Base-by-base conservation (phyloP, 2,113 vertebrate genomes). In the Microcebus lehilahytsara region DNA sequence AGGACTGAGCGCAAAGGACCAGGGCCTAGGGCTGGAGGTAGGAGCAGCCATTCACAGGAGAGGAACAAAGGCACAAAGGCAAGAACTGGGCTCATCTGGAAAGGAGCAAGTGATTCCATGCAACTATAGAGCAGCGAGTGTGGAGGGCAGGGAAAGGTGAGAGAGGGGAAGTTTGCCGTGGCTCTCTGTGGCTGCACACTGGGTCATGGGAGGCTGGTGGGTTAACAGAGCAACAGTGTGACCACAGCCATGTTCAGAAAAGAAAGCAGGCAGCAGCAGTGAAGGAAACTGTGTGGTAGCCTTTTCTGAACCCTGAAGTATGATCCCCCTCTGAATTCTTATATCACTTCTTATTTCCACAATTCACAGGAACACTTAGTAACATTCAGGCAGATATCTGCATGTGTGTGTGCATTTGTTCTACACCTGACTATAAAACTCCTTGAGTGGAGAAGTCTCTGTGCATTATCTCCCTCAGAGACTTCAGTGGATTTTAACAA, bases 391-490 rank as follows among this genome's bases (percentile, higher is more conserved):
- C 27, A 88, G 23, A 5, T 7, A 53, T 2, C 89, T 42, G 8
- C 32, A 85, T 22, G 83, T 11, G 13, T n/a, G 23, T 10, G 19
- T 67, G 49, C 9, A 72, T 92, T 85, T 79, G 46, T 89, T 46
- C 60, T 83, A 34, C 7, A 40, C 30, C 66, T 0, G 4, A 46
- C 20, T 32, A 0, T 30, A 40, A 75, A 84, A 77, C 27, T 34
- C 62, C 37, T 8, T 0, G 42, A 89, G 22, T 22, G 25, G 79
- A 93, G 40, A 71, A 58, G 42, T 37, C 14, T 22, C 23, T 46
- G n/a, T 62, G 34, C 12, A 5, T 56, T 40, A 40, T 60, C 42
- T 96, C 71, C 80, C 66, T 96, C 34, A 19, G 84, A 92, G 95
- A 71, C 17, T 3, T 42, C 4, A 40, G 51, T 17, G 67, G 32